Percentiles rank a stretch among this genome's conserved stretches.
phyloP scores from a whole-genome alignment of 1,140 invertebrate genomes.

The Penaeus japonicus region DNA sequence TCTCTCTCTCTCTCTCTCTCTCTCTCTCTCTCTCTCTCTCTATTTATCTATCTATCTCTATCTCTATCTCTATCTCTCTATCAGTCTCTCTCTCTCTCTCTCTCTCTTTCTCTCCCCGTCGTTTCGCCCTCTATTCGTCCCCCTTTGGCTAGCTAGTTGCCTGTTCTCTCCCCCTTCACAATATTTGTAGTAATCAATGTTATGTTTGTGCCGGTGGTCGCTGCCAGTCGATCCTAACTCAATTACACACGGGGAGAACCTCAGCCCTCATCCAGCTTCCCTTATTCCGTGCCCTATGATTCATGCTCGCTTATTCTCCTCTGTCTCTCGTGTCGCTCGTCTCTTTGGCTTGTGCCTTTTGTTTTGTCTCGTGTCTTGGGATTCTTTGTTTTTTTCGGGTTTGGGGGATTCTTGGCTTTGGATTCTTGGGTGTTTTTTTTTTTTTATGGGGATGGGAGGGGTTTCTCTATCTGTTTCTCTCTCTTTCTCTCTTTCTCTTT shows the following conservation, averaged over 20 bases:
- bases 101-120: not conserved
- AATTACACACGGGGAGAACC: constrained; percentile 13
- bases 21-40: not conserved
- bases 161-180: constrained; percentile 16
- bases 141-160: not conserved
- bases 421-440: no score
- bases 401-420: no score
- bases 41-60: not conserved
- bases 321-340: not conserved
- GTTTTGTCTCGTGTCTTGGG: not conserved
- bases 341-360: not conserved
- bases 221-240: constrained; percentile 44
- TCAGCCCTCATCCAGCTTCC: not conserved
- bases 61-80: not conserved
- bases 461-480: no score
- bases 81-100: not conserved
- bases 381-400: no score
- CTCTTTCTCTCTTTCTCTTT: no score
- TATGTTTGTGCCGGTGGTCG: constrained; percentile 46
- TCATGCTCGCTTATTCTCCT: constrained; percentile 11
- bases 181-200: constrained; percentile 55
- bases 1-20: not conserved
- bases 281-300: constrained; percentile 10
- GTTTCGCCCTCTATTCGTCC: not conserved
- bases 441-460: no score